Evolutionary conservation across 92 coral and sea anemone species (phyloP).

Genomic region (Pocillopora meandrina): DNA sequence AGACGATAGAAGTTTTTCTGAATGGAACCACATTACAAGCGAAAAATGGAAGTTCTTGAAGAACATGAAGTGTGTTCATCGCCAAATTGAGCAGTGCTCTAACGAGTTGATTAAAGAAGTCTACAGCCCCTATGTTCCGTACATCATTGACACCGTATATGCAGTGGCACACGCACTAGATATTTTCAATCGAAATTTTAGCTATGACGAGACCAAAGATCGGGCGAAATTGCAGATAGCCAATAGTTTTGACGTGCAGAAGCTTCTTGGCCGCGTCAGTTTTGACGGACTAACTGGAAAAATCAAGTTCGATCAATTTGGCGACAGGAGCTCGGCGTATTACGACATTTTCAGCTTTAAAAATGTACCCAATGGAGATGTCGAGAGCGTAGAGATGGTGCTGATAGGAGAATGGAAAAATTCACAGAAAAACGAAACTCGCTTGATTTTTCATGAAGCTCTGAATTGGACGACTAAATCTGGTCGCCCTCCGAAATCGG

Average conservation of each 20-base stretch:
- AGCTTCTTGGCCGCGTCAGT: background rate
- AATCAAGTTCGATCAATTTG: background rate
- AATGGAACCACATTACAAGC: background rate
- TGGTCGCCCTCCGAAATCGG: background rate
- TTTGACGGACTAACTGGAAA: conserved; percentile 14
- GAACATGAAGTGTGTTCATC: background rate
- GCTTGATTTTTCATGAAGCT: background rate
- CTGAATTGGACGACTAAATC: background rate
- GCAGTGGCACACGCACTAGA: background rate
- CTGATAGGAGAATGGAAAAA: background rate
- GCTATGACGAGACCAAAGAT: background rate
- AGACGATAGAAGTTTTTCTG: background rate
- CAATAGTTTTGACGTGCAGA: background rate
- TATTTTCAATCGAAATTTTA: background rate
- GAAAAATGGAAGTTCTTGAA: background rate
- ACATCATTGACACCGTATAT: background rate
- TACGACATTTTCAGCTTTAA: conserved; percentile 7
- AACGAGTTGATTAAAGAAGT: background rate
- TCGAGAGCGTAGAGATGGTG: background rate
- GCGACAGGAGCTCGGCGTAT: background rate
- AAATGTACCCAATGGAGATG: background rate
- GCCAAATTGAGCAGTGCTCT: background rate
- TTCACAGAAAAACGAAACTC: too few species aligned
- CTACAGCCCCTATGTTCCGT: background rate
- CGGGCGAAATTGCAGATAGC: background rate